Base-by-base conservation (phyloP, 2,113 vertebrate genomes). In the Tichodroma muraria region DNA sequence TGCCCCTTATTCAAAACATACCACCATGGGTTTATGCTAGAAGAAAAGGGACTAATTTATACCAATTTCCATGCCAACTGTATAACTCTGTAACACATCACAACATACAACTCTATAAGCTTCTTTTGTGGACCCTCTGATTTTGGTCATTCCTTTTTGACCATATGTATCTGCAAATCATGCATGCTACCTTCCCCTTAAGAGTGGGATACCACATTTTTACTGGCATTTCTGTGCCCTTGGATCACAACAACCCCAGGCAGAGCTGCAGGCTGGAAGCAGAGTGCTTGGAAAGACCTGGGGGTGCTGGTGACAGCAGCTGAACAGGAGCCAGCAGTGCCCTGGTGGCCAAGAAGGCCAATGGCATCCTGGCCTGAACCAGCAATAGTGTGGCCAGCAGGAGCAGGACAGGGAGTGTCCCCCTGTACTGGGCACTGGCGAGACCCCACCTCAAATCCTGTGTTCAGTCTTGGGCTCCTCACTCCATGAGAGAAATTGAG, bases 351-450 rank as follows among this genome's bases (percentile, higher is more conserved):
- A 72, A 65, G 50, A 42, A 44, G 22, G 31, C 4, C 42, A 80
- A 3, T 18, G 19, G 35, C 31, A 72, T 31, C 52, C 68, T 44
- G 31, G 31, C 15, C 35, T 42, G 35, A 6, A 18, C 8, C 38
- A 82, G 70, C 7, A 76, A 6, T 1, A 6, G 61, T 13, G 33
- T 59, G 50, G 24, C 35, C 50, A 84, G 73, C 38, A 72, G 44
- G 18, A 31, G 0, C 10, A 35, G 18, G 52, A 17, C 42, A 40
- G 40, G 17, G 25, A 60, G 28, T 3, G 12, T n/a, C 3, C 15
- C 8, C 5, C 35, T 82, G 18, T 20, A 17, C 12, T 49, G 0
- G 0, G 31, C 31, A 10, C 15, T 37, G 47, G 31, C 24, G 53
- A 59, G 13, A 17, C 4, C 0, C 1, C 42, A 69, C 15, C 47